Evolutionary conservation across 2,797 vertebrate species (phyloP), one percentile per base, ranked within the genome.

Genomic region (Acridotheres tristis): DNA sequence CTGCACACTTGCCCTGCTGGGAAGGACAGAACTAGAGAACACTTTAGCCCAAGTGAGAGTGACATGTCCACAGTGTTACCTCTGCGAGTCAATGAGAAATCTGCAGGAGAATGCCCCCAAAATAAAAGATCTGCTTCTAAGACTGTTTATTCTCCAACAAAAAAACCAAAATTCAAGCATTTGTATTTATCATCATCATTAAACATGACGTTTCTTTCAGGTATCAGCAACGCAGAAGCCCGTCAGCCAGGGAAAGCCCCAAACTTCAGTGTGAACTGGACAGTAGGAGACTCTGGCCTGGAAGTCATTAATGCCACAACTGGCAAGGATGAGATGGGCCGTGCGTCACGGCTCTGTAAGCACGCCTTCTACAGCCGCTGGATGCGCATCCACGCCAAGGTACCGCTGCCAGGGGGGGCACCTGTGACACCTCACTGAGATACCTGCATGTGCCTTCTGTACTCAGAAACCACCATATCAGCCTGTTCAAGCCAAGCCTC

Each of bases 251-350:
- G 99, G 34, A 99, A 99, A 96, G 99, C 99, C 1, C 99, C 99
- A 0, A 99, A 99, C 98, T 99, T 99, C 98, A 99, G 99, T 1
- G 99, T 99, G 91, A 99, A 99, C 98, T 99, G 99, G 99, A 98
- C 99, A 1, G 98, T 99, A 43, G 99, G 99, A 1, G 99, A 99
- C 95, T 85, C 98, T 32, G 97, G 94, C 16, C 97, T 99, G 43
- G 99, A 99, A 96, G 97, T 99, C 34, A 99, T 99, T 97, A 99
- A 99, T 12, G 99, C 99, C 26, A 99, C 99, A 5, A 99, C 99
- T 0, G 99, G 99, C 89, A 99, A 99, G 92, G 99, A 99, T 34
- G 99, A 99, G 94, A 98, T 99, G 98, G 99, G 99, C 36, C 98
- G 99, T 1, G 98, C 99, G 0, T 99, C 99, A 2, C 99, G 99